Evolutionary conservation across 2,888 invertebrate species (phyloP), one percentile per base, ranked within the genome.

Genomic region (Pandemis cinnamomeana): DNA sequence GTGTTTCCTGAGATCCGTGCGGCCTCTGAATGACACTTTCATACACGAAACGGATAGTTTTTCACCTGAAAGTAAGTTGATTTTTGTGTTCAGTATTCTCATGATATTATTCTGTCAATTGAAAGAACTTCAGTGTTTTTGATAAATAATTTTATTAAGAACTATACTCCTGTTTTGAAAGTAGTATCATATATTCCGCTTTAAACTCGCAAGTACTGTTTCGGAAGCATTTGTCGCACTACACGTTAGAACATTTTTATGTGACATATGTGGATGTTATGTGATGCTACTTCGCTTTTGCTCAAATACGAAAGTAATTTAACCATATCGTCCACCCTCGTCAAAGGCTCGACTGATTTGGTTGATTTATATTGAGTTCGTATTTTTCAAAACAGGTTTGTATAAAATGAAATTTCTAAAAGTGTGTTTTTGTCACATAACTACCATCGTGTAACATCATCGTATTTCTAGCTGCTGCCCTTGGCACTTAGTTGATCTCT

Each of bases 1-100:
- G 82, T 92, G 93, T 87, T 93, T 91, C 76, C 75, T 92, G 77
- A 88, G 86, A 77, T 87, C 92, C 60, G 89, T 90, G 79, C 86
- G 91, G 68, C 85, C 86, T 77, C 79, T 81, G 44, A 83, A 80
- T 75, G 80, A 81, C 72, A 83, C 81, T 87, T 91, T 89, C 84
- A 89, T 85, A 88, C 86, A 91, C 77, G 89, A 91, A 86, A 83
- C 82, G 71, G 82, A 83, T 81, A 83, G 84, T 85, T 82, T 82
- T 78, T 77, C 80, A 4, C 42, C 79, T 71, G 87, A 89, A 89
- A 87, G 91, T 91, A 87, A 90, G 90, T 88, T 78, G 67, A 79
- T 79, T 78, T 77, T 78, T 71, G 68, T 71, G 46, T 72, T 71
- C 55, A 66, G 46, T 68, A 64, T 63, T 71, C 48, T 55, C 27